phyloP scores from a whole-genome alignment of 2,113 vertebrate genomes.

The Seriola rivoliana region DNA sequence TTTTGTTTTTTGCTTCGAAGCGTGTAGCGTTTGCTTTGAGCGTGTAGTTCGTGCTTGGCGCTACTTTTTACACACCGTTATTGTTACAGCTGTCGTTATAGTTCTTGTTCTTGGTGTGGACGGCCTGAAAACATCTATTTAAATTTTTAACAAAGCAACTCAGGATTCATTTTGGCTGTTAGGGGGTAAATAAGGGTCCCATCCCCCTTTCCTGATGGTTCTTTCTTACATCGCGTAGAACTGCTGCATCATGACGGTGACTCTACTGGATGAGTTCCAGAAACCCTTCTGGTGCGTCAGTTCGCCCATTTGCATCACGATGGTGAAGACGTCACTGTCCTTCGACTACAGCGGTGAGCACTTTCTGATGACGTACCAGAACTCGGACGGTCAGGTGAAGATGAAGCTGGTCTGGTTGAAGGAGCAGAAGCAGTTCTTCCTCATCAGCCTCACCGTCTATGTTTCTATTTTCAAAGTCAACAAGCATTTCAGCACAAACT shows the following conservation, averaged over 20 bases:
- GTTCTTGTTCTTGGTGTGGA: too few species aligned
- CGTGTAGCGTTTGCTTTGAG: too few species aligned
- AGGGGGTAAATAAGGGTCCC: too few species aligned
- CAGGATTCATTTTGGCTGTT: background rate
- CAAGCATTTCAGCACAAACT: conserved; percentile 28
- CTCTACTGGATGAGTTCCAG: conserved; percentile 63
- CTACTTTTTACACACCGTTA: too few species aligned
- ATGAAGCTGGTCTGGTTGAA: conserved; percentile 67
- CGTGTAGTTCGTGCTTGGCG: too few species aligned
- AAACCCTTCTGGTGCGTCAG: conserved; percentile 72
- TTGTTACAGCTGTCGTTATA: too few species aligned
- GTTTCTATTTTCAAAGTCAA: conserved; percentile 46
- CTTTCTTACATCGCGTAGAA: conserved; percentile 38
- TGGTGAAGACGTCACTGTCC: background rate
- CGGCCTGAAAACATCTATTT: too few species aligned
- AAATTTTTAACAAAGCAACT: background rate
- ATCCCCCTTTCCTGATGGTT: background rate
- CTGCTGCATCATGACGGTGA: conserved; percentile 73
- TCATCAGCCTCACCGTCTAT: conserved; percentile 50
- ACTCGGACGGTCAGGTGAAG: conserved; percentile 41
- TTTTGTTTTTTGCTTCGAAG: too few species aligned
- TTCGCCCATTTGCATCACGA: conserved; percentile 15
- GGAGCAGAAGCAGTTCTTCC: conserved; percentile 65
- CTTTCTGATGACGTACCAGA: conserved; percentile 41
- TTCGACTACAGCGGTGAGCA: conserved; percentile 44